Conservation (phyloP, 1,140 invertebrate species). For the Drosophila repletoides region DNA sequence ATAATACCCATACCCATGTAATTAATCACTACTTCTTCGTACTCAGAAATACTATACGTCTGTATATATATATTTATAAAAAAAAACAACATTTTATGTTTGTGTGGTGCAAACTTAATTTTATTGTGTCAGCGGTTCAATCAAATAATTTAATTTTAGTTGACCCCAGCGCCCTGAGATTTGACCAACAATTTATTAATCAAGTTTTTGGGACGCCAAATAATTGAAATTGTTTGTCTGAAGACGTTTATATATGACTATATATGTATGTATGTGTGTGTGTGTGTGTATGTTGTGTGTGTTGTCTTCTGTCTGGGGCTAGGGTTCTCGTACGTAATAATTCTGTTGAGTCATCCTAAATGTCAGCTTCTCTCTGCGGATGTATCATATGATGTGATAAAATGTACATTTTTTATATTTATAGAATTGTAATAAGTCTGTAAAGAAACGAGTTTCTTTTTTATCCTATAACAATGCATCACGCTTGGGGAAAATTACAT, state of each 20-base stretch:
- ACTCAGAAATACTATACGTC: not conserved
- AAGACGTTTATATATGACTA: slow-evolving; percentile 4
- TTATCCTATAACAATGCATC: too few species aligned
- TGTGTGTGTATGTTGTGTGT: too few species aligned
- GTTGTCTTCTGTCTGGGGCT: too few species aligned
- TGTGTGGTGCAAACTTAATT: slow-evolving; percentile 7
- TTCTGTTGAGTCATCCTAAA: too few species aligned
- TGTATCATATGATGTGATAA: too few species aligned
- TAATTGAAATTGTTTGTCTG: slow-evolving; percentile 8
- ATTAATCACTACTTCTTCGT: slow-evolving; percentile 28
- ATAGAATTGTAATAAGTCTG: too few species aligned
- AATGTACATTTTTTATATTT: too few species aligned
- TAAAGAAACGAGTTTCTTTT: too few species aligned
- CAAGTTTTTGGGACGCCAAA: not conserved
- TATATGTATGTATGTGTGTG: not conserved
- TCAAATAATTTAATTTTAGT: slow-evolving; percentile 30
- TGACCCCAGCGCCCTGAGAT: slow-evolving; percentile 1
- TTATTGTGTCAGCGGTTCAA: slow-evolving; percentile 23
- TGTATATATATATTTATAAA: not conserved
- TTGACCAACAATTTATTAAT: slow-evolving; percentile 5
- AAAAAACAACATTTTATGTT: not conserved
- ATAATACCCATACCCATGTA: slow-evolving; percentile 20
- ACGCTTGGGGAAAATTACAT: too few species aligned
- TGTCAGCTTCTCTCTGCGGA: too few species aligned
- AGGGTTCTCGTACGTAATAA: too few species aligned